phyloP scores from a whole-genome alignment of 1,140 invertebrate species.

The Meloidogyne exigua region DNA sequence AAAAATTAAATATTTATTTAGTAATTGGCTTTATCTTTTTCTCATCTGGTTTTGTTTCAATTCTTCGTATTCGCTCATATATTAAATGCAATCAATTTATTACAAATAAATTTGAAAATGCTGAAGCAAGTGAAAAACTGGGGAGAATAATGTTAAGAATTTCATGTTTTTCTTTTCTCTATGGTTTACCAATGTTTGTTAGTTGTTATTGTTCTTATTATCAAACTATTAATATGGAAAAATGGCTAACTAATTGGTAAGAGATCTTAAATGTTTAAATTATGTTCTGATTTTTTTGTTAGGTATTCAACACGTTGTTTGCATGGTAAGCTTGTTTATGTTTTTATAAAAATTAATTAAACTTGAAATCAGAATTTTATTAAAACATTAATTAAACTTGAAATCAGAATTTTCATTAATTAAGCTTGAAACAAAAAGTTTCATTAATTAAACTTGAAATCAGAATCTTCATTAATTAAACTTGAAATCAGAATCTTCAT shows the following conservation, averaged over 20 bases:
- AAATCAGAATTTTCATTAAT: background rate
- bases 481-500: no score
- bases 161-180: constrained; percentile 87
- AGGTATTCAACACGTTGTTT: constrained; percentile 52
- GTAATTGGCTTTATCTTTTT: constrained; percentile 65
- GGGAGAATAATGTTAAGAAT: constrained; percentile 96
- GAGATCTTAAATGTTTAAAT: background rate
- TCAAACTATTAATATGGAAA: constrained; percentile 60
- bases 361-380: background rate
- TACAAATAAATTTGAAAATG: constrained; percentile 40
- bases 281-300: background rate
- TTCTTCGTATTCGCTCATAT: constrained; percentile 63
- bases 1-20: constrained; percentile 31
- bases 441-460: background rate
- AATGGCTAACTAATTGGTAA: constrained; percentile 49
- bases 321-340: constrained; percentile 20
- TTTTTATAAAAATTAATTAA: background rate
- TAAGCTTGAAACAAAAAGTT: background rate
- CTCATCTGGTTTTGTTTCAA: constrained; percentile 65
- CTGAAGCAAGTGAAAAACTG: constrained; percentile 78
- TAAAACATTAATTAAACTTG: background rate
- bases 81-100: constrained; percentile 47
- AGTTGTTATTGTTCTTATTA: constrained; percentile 80
- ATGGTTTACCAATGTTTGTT: constrained; percentile 87
- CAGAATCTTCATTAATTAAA: no score